These are phyloP conservation scores for Abrostola triplasia DNA, from an alignment of 2,888 invertebrate species.

Conservation along the genomic window DNA sequence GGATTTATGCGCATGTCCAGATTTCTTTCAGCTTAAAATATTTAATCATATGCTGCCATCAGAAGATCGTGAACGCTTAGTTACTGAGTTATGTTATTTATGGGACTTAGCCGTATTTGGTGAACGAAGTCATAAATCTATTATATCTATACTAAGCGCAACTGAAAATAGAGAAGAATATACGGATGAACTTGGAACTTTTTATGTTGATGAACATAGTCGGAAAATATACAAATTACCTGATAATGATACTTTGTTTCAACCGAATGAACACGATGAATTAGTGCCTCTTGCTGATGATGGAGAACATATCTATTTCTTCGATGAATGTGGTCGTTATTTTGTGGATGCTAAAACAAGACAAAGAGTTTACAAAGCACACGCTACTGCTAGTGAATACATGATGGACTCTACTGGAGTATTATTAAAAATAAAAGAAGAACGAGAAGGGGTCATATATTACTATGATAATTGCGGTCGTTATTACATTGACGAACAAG, in stretches of 20 bases:
- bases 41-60: slow-evolving; percentile 78
- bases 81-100: slow-evolving; percentile 78
- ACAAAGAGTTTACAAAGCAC: slow-evolving; percentile 80
- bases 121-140: slow-evolving; percentile 73
- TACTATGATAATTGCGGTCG: slow-evolving; percentile 82
- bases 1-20: slow-evolving; percentile 74
- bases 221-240: slow-evolving; percentile 80
- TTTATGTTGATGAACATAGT: slow-evolving; percentile 76
- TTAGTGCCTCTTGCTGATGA: slow-evolving; percentile 79
- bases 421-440: slow-evolving; percentile 79
- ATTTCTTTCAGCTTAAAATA: slow-evolving; percentile 78
- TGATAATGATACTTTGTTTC: slow-evolving; percentile 72
- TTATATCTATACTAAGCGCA: slow-evolving; percentile 81
- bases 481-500: slow-evolving; percentile 76
- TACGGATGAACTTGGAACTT: slow-evolving; percentile 78
- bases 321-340: slow-evolving; percentile 83
- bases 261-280: slow-evolving; percentile 76
- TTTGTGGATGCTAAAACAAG: slow-evolving; percentile 72
- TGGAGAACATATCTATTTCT: slow-evolving; percentile 74
- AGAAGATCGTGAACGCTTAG: slow-evolving; percentile 74
- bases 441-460: slow-evolving; percentile 73
- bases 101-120: slow-evolving; percentile 81
- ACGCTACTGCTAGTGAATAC: slow-evolving; percentile 78
- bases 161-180: slow-evolving; percentile 78
- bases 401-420: slow-evolving; percentile 80